Evolutionary conservation across 2,797 vertebrate genomes (phyloP).

Genomic region (Cynopterus sphinx): DNA sequence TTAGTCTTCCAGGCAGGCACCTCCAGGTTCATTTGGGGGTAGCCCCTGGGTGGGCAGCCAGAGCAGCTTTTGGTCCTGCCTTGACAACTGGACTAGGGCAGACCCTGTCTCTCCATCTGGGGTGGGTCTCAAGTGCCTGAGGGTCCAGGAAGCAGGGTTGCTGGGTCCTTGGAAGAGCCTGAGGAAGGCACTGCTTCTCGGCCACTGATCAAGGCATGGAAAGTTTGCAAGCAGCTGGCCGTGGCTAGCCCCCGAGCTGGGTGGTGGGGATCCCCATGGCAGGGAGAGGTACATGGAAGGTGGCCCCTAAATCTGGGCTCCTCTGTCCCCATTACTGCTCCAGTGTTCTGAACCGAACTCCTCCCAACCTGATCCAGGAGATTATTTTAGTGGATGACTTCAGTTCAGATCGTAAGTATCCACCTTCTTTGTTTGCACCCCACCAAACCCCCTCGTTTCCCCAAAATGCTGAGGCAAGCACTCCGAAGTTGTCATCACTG

Average conservation of each 20-base stretch:
- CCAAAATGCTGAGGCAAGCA: neutral
- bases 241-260: neutral
- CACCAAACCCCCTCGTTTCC: neutral
- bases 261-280: neutral
- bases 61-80: neutral
- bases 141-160: neutral
- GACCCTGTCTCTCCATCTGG: rapidly evolving
- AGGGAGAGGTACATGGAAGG: neutral
- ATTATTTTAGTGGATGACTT: conserved; percentile 99
- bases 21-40: neutral
- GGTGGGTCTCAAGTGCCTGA: neutral
- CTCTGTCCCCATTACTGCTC: conserved; percentile 55
- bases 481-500: too few relatives aligned
- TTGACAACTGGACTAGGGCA: neutral
- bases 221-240: neutral
- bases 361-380: conserved; percentile 93
- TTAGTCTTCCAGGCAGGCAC: neutral
- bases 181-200: neutral
- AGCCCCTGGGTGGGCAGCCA: neutral
- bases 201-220: neutral
- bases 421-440: neutral
- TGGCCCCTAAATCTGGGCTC: neutral
- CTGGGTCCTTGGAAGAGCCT: neutral
- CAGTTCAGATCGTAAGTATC: conserved; percentile 95
- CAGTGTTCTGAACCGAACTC: conserved; percentile 95